phyloP scores from a whole-genome alignment of 2,797 vertebrate species.

The Schizothorax lantsangensis region DNA sequence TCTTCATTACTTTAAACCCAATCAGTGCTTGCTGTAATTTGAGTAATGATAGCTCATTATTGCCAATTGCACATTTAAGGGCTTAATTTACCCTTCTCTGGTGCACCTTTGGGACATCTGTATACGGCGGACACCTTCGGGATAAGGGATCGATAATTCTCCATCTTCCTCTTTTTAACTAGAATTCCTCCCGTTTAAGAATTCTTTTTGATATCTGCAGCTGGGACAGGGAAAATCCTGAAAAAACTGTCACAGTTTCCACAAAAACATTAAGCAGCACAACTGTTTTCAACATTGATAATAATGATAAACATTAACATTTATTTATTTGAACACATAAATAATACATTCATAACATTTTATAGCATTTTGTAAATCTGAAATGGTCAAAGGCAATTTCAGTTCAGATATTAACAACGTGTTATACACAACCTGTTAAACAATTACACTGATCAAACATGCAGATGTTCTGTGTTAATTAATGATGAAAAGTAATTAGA shows the following conservation, averaged over 20 bases:
- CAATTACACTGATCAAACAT: constrained; percentile 69
- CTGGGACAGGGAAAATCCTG: constrained; percentile 46
- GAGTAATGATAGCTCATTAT: constrained; percentile 99
- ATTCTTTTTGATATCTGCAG: constrained; percentile 51
- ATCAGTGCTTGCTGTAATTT: constrained; percentile 99
- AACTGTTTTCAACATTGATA: neutral
- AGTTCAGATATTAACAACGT: constrained; percentile 62
- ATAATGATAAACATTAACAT: neutral
- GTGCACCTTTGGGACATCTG: constrained; percentile 80
- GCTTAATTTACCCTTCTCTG: constrained; percentile 86
- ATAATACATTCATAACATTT: neutral
- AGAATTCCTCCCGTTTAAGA: constrained; percentile 13
- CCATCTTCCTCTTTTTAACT: constrained; percentile 54
- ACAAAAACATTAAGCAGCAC: neutral
- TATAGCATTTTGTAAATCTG: constrained; percentile 25
- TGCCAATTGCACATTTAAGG: constrained; percentile 96
- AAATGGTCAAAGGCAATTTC: constrained; percentile 57
- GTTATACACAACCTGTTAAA: constrained; percentile 65
- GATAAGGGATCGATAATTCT: constrained; percentile 77
- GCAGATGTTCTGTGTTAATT: constrained; percentile 60
- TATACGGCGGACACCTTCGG: constrained; percentile 52
- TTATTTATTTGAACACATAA: neutral
- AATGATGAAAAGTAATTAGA: constrained; percentile 24
- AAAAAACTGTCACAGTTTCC: neutral
- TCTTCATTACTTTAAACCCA: constrained; percentile 99